phyloP scores from a whole-genome alignment of 2,797 vertebrate genomes.

The Luscinia luscinia region DNA sequence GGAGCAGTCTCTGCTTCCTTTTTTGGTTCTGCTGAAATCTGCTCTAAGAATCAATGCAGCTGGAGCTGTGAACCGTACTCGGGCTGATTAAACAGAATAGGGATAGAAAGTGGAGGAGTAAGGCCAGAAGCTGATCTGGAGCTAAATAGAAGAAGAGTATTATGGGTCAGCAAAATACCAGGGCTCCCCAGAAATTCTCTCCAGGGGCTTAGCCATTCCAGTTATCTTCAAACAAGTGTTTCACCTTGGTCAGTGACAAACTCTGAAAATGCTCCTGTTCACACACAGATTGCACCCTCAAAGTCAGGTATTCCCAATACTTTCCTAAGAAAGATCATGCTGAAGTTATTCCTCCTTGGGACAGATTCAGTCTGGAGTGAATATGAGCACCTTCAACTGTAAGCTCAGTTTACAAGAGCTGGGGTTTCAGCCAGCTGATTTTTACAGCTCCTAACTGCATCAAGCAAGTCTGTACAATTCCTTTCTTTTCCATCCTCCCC shows the following conservation, averaged over 20 bases:
- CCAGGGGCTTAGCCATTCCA: neutral
- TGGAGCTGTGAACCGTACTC: slow-evolving; percentile 19
- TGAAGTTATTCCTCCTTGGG: neutral
- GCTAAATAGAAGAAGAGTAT: neutral
- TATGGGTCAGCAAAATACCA: neutral
- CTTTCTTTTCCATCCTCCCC: neutral
- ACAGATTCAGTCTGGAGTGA: neutral
- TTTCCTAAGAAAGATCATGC: neutral
- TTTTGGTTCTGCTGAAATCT: slow-evolving; percentile 61
- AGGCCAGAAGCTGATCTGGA: neutral
- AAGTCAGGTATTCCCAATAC: accelerated
- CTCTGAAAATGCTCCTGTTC: neutral
- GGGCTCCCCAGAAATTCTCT: neutral
- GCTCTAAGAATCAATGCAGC: slow-evolving; percentile 69
- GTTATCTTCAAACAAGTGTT: neutral
- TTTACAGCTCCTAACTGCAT: neutral
- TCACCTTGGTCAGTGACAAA: neutral
- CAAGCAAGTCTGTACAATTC: neutral
- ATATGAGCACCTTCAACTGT: neutral
- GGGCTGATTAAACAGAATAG: slow-evolving; percentile 54
- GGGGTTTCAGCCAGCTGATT: neutral
- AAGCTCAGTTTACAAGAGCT: neutral
- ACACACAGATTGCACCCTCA: neutral
- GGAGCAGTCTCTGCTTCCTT: slow-evolving; percentile 40
- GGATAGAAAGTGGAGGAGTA: neutral